phyloP scores from a whole-genome alignment of 2,797 vertebrate species.

The Thalassophryne amazonica region DNA sequence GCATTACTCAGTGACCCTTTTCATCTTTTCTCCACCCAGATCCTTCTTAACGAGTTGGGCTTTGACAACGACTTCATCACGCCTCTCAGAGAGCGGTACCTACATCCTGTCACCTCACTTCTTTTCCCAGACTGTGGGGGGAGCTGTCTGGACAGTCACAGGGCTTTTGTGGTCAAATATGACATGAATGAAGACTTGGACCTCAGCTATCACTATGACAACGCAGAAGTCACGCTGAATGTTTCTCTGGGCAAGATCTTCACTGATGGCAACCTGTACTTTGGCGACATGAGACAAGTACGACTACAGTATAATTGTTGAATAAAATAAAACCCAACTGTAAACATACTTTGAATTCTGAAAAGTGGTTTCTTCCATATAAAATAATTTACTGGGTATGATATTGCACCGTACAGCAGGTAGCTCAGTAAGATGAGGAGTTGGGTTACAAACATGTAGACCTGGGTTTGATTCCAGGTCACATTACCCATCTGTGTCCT shows the following conservation, averaged over 20 bases:
- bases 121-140: constrained; percentile 90
- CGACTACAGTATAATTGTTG: neutral
- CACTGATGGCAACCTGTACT: constrained; percentile 90
- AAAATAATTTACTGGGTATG: too few relatives aligned
- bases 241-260: constrained; percentile 90
- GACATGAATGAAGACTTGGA: constrained; percentile 84
- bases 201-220: constrained; percentile 92
- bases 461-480: too few relatives aligned
- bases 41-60: constrained; percentile 89
- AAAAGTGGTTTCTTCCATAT: too few relatives aligned
- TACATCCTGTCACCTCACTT: constrained; percentile 80
- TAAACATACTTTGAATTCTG: too few relatives aligned
- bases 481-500: too few relatives aligned
- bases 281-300: constrained; percentile 91
- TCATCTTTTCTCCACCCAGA: too few relatives aligned
- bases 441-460: too few relatives aligned
- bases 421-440: too few relatives aligned
- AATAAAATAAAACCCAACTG: too few relatives aligned
- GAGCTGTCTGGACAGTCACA: constrained; percentile 87
- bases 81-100: constrained; percentile 86
- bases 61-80: constrained; percentile 86
- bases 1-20: too few relatives aligned
- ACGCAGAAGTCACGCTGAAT: constrained; percentile 93
- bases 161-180: constrained; percentile 93
- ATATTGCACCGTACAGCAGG: too few relatives aligned